A percentile compares a stretch with the other conserved stretches of the same genome.
Conservation (phyloP, 2,888 invertebrate genomes). For the Tholera decimalis region DNA sequence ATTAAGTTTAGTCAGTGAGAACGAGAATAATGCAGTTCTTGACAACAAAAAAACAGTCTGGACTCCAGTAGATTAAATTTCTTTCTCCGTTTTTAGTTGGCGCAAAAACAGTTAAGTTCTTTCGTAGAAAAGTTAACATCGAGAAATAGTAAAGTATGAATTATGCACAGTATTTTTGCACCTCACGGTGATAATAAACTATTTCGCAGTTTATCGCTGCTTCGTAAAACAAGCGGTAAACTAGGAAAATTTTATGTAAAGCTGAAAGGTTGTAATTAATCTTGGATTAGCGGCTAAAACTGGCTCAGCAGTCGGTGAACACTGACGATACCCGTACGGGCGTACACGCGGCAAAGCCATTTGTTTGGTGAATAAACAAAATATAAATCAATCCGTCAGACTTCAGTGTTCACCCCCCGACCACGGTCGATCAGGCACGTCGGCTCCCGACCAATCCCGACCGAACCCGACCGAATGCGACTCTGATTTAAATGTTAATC, state of each 20-base stretch:
- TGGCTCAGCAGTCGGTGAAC: slow-evolving; percentile 23
- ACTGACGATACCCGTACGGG: slow-evolving; percentile 50
- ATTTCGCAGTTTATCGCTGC: slow-evolving; percentile 41
- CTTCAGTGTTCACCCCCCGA: slow-evolving; percentile 58
- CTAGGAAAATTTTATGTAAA: slow-evolving; percentile 6
- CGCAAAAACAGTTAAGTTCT: slow-evolving; percentile 44
- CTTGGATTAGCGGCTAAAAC: slow-evolving; percentile 27
- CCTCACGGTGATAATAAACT: slow-evolving; percentile 37
- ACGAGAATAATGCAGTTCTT: slow-evolving; percentile 31
- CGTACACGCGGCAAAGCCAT: slow-evolving; percentile 45
- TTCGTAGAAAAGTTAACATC: slow-evolving; percentile 49
- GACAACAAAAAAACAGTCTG: slow-evolving; percentile 35
- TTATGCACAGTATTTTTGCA: slow-evolving; percentile 33
- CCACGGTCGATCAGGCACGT: slow-evolving; percentile 67
- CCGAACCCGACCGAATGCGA: slow-evolving; percentile 73
- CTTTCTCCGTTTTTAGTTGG: slow-evolving; percentile 26
- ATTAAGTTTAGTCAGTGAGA: slow-evolving; percentile 45
- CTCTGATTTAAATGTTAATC: slow-evolving; percentile 88
- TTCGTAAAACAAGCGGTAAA: slow-evolving; percentile 26
- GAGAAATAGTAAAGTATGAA: slow-evolving; percentile 34
- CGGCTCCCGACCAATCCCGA: slow-evolving; percentile 64
- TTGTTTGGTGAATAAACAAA: slow-evolving; percentile 59
- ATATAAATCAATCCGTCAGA: slow-evolving; percentile 67
- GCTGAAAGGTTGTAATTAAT: slow-evolving; percentile 20
- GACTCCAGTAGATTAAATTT: slow-evolving; percentile 25